A percentile compares a stretch with the other conserved stretches of the same genome.
These are phyloP conservation scores for Chromobotia macracanthus DNA, from an alignment of 2,797 vertebrate genomes.

Conservation along the genomic window DNA sequence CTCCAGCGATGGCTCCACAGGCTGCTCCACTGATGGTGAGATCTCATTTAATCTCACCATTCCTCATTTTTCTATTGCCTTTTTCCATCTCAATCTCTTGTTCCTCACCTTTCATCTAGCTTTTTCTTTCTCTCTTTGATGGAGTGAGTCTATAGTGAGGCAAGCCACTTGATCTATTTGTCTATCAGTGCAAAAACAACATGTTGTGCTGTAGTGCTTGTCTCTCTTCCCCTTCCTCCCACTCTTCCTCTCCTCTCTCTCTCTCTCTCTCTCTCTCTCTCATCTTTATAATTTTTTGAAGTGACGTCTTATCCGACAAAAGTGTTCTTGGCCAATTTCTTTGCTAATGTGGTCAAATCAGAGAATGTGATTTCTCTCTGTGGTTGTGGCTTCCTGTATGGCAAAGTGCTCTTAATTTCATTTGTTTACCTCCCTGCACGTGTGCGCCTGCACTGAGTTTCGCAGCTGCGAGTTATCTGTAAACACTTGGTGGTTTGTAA, in stretches of 20 bases:
- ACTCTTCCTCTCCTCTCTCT: background rate
- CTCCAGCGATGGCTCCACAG: conserved; percentile 92
- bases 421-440: conserved; percentile 10
- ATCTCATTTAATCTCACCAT: conserved; percentile 47
- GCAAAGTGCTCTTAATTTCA: conserved; percentile 1
- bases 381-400: background rate
- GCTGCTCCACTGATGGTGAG: conserved; percentile 95
- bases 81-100: conserved; percentile 47
- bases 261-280: conserved; percentile 13
- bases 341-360: conserved; percentile 70
- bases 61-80: conserved; percentile 42
- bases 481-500: conserved; percentile 65
- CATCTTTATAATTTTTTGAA: conserved; percentile 13
- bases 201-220: conserved; percentile 38
- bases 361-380: conserved; percentile 59
- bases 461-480: conserved; percentile 59
- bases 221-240: background rate
- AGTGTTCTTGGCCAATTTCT: conserved; percentile 18
- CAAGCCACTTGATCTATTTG: conserved; percentile 56
- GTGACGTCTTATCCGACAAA: conserved; percentile 11
- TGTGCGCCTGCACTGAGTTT: conserved; percentile 39
- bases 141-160: conserved; percentile 43
- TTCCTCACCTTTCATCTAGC: conserved; percentile 37
- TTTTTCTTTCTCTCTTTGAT: conserved; percentile 49
- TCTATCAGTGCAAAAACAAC: conserved; percentile 49